phyloP scores from a whole-genome alignment of 1,140 invertebrate genomes.

The Agrypnia vestita region DNA sequence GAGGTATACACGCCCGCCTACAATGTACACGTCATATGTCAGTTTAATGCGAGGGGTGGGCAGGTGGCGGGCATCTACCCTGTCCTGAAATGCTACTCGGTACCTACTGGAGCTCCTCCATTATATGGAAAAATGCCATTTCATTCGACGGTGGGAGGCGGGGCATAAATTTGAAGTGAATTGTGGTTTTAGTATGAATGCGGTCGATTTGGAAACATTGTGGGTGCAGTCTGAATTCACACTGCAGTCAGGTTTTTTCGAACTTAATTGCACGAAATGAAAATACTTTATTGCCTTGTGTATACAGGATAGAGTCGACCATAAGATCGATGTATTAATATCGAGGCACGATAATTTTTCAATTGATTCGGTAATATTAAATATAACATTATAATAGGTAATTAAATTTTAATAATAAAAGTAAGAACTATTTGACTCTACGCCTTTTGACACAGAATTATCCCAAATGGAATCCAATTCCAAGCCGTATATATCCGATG shows the following conservation, averaged over 20 bases:
- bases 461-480: too few relatives aligned
- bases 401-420: too few relatives aligned
- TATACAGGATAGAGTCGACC: neutral
- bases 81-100: slow-evolving; percentile 23
- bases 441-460: too few relatives aligned
- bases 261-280: neutral
- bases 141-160: slow-evolving; percentile 1
- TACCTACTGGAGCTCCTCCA: slow-evolving; percentile 4
- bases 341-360: neutral
- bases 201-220: neutral
- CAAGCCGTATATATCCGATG: too few relatives aligned
- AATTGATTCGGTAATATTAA: too few relatives aligned
- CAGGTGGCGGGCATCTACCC: neutral
- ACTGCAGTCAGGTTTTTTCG: neutral
- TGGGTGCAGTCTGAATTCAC: slow-evolving; percentile 18
- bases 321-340: neutral
- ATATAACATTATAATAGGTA: too few relatives aligned
- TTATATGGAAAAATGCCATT: slow-evolving; percentile 35
- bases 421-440: too few relatives aligned
- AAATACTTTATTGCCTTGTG: too few relatives aligned
- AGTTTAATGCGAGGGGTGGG: slow-evolving; percentile 27
- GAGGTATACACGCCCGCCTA: neutral
- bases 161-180: neutral
- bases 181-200: neutral
- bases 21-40: slow-evolving; percentile 30